These are phyloP conservation scores for Cryptus armator DNA, from an alignment of 2,888 invertebrate species.

Conservation along the genomic window DNA sequence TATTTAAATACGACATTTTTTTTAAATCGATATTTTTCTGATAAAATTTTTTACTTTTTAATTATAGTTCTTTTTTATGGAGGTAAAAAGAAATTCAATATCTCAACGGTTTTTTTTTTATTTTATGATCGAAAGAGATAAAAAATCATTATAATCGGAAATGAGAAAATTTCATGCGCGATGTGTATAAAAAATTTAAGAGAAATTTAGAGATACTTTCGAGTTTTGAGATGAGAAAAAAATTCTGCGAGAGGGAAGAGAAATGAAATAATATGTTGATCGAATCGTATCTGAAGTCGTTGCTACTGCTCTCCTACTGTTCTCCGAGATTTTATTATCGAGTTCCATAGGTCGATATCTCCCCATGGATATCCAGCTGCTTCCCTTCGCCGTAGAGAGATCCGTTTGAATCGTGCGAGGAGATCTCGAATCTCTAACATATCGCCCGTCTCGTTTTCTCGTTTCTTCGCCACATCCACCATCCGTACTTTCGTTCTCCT, in stretches of 20 bases:
- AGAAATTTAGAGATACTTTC: neutral
- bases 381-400: conserved; percentile 1
- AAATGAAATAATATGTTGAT: neutral
- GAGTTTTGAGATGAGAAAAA: neutral
- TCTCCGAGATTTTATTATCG: conserved; percentile 39
- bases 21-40: too few relatives aligned
- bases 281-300: conserved; percentile 27
- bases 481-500: conserved; percentile 42
- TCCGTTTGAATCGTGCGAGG: conserved; percentile 49
- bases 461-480: conserved; percentile 25
- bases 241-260: neutral
- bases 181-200: too few relatives aligned
- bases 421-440: conserved; percentile 54
- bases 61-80: too few relatives aligned
- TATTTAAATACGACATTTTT: too few relatives aligned
- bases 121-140: too few relatives aligned
- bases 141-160: too few relatives aligned
- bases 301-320: conserved; percentile 43
- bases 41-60: too few relatives aligned
- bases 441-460: conserved; percentile 55
- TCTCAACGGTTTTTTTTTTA: too few relatives aligned
- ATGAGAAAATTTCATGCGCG: too few relatives aligned
- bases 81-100: too few relatives aligned
- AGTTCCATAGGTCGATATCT: conserved; percentile 38
- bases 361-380: conserved; percentile 26